Percentiles rank a stretch among this genome's conserved stretches.
Conservation (phyloP, 2,797 vertebrate species). For the Amniataba percoides region DNA sequence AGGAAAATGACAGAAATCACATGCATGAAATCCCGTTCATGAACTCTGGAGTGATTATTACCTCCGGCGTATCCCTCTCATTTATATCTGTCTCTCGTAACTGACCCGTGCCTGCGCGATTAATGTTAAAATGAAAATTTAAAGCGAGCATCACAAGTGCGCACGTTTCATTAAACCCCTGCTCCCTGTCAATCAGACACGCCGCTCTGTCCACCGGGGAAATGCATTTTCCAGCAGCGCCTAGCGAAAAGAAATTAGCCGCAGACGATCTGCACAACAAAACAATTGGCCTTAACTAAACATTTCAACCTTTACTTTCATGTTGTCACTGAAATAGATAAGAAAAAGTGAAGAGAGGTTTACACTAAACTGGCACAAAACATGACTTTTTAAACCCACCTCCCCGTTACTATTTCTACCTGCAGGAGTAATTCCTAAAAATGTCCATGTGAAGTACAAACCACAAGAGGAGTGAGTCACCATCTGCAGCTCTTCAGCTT, state of each 20-base stretch:
- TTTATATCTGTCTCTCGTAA: background rate
- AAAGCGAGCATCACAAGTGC: background rate
- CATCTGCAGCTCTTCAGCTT: slow-evolving; percentile 30
- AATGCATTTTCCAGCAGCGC: background rate
- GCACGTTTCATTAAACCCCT: background rate
- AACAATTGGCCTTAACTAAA: background rate
- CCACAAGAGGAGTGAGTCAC: slow-evolving; percentile 22
- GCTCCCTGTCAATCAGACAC: background rate
- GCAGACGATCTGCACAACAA: background rate
- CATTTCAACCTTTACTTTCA: background rate
- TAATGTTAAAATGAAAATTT: slow-evolving; percentile 7
- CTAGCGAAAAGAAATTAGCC: background rate
- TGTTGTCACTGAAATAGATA: background rate
- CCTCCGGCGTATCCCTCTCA: background rate
- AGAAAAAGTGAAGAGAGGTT: background rate
- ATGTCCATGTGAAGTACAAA: slow-evolving; percentile 17
- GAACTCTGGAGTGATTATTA: slow-evolving; percentile 3
- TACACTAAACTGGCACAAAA: background rate
- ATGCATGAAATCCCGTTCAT: background rate
- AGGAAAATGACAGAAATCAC: background rate
- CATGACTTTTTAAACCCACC: background rate
- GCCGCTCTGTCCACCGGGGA: background rate
- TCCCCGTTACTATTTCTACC: slow-evolving; percentile 7
- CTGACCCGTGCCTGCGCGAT: background rate
- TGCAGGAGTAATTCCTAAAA: slow-evolving; percentile 8